A percentile compares a stretch with the other conserved stretches of the same genome.
These are phyloP conservation scores for Heliconius himera DNA, from an alignment of 1,140 invertebrate species.

Conservation along the genomic window DNA sequence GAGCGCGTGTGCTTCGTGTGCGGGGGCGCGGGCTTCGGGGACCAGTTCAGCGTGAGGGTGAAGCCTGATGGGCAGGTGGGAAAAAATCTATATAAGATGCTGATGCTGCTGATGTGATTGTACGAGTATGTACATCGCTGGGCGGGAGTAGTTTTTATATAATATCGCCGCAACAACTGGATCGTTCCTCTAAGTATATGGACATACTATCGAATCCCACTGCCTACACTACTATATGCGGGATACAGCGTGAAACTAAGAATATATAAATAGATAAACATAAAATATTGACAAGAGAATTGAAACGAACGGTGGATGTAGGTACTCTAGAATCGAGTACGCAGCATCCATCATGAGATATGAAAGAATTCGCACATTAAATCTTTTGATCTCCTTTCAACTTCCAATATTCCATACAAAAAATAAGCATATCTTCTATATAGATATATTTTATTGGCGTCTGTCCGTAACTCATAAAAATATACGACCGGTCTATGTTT, in stretches of 20 bases:
- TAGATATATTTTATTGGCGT: background rate
- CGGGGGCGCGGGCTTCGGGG: conserved; percentile 87
- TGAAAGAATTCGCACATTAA: conserved; percentile 9
- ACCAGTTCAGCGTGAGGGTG: conserved; percentile 86
- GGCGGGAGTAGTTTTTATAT: no score
- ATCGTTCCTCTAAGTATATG: no score
- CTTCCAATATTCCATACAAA: conserved; percentile 1
- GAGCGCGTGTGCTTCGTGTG: conserved; percentile 91
- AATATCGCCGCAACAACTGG: no score
- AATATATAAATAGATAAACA: background rate
- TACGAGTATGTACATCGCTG: no score
- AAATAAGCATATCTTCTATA: background rate
- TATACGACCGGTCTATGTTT: conserved; percentile 5
- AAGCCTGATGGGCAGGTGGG: conserved; percentile 83
- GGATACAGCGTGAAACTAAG: no score
- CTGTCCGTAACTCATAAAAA: conserved; percentile 6
- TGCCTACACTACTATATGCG: no score
- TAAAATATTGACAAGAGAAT: conserved; percentile 4
- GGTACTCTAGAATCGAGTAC: background rate
- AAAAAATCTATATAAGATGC: no score
- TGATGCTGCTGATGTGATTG: no score
- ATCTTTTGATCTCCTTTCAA: conserved; percentile 2
- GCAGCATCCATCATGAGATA: conserved; percentile 2
- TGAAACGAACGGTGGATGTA: background rate
- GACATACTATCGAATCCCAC: no score